A percentile compares a stretch with the other conserved stretches of the same genome.
These are phyloP conservation scores for Amphipyra berbera DNA, from an alignment of 2,888 invertebrate genomes.

Conservation along the genomic window DNA sequence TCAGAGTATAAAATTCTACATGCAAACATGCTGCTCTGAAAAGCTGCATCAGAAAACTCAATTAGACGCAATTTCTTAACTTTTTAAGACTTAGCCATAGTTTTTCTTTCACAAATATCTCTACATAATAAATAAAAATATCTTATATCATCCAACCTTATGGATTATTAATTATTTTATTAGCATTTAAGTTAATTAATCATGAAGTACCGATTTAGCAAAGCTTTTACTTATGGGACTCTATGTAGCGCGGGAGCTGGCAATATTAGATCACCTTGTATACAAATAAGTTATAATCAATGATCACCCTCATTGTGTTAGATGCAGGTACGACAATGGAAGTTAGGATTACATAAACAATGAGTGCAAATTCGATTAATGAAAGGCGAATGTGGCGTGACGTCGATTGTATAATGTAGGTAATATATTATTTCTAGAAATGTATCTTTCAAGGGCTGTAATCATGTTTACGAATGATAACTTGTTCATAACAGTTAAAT, in stretches of 20 bases:
- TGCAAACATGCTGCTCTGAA: not conserved
- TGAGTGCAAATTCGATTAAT: not conserved
- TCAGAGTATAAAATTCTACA: conserved; percentile 23
- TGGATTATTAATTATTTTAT: no score
- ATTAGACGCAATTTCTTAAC: no score
- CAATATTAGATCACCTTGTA: conserved; percentile 6
- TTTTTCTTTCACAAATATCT: no score
- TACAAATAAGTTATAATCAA: conserved; percentile 6
- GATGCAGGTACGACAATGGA: conserved; percentile 14
- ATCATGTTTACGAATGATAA: conserved; percentile 39
- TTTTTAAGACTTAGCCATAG: no score
- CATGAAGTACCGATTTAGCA: no score
- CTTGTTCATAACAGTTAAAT: conserved; percentile 9
- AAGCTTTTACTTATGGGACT: no score
- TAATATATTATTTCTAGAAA: conserved; percentile 25
- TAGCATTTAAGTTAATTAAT: no score
- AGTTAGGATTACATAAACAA: conserved; percentile 11
- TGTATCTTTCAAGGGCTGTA: conserved; percentile 31
- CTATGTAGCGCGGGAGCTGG: not conserved
- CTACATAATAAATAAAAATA: no score
- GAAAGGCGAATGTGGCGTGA: conserved; percentile 6
- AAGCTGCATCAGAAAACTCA: conserved; percentile 9
- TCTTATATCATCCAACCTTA: no score
- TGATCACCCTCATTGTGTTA: conserved; percentile 14
- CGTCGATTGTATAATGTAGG: not conserved